These are phyloP conservation scores for Drosophila vallismaia DNA, from an alignment of 2,888 invertebrate species.

Conservation along the genomic window DNA sequence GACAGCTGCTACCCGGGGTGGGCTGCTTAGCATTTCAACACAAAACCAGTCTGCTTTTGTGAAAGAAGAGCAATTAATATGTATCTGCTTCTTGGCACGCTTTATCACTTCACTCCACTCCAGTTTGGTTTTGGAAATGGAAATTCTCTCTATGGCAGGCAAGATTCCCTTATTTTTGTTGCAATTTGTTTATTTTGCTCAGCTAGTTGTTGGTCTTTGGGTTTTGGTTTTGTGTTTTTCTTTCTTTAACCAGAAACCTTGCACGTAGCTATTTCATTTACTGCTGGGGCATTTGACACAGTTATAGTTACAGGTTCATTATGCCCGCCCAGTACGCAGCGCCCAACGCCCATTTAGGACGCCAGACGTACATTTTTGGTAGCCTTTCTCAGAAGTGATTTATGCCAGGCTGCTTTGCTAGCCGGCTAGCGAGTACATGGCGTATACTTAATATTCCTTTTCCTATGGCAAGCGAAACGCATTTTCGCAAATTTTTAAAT, in stretches of 20 bases:
- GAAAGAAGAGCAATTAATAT: slow-evolving; percentile 71
- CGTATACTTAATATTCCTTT: slow-evolving; percentile 62
- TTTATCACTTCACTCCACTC: slow-evolving; percentile 50
- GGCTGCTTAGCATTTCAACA: slow-evolving; percentile 76
- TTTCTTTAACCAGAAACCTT: slow-evolving; percentile 41
- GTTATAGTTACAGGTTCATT: slow-evolving; percentile 53
- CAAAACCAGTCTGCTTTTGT: slow-evolving; percentile 38
- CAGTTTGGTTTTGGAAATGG: slow-evolving; percentile 10
- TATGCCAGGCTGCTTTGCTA: slow-evolving; percentile 50
- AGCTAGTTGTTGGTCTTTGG: slow-evolving; percentile 4
- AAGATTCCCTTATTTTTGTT: slow-evolving; percentile 26
- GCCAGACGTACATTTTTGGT: slow-evolving; percentile 48
- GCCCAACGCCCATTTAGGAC: slow-evolving; percentile 10
- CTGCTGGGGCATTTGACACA: slow-evolving; percentile 60
- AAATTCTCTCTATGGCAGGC: slow-evolving; percentile 20
- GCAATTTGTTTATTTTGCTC: slow-evolving; percentile 29
- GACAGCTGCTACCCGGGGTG: slow-evolving; percentile 34
- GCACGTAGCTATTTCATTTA: slow-evolving; percentile 71
- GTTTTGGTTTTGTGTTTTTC: slow-evolving; percentile 11
- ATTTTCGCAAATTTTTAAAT: slow-evolving; percentile 32
- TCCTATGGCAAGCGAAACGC: slow-evolving; percentile 22
- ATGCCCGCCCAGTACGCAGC: slow-evolving; percentile 33
- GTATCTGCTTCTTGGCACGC: slow-evolving; percentile 75
- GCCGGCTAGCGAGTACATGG: slow-evolving; percentile 41
- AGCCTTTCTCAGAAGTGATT: slow-evolving; percentile 64